phyloP scores from a whole-genome alignment of 2,888 invertebrate genomes.

The Platycheirus albimanus region DNA sequence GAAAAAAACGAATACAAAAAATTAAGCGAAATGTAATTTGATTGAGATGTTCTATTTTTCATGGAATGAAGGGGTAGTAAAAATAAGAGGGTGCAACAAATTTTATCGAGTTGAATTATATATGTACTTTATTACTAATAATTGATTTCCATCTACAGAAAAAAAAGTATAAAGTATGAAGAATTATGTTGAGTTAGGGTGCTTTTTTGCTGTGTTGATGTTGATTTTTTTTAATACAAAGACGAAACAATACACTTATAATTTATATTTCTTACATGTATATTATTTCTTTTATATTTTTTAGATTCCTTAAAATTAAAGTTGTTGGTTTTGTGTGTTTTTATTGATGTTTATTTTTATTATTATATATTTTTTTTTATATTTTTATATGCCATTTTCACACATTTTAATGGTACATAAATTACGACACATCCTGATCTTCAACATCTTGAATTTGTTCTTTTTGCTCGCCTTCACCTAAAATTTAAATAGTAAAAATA shows the following conservation, averaged over 20 bases:
- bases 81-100: conserved; percentile 44
- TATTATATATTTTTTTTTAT: conserved; percentile 79
- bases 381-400: conserved; percentile 82
- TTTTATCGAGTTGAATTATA: conserved; percentile 45
- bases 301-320: conserved; percentile 75
- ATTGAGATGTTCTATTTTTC: neutral
- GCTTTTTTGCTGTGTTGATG: conserved; percentile 65
- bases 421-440: conserved; percentile 98
- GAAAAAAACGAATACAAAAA: too few relatives aligned
- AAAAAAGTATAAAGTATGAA: conserved; percentile 55
- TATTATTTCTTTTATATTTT: conserved; percentile 74
- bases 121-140: conserved; percentile 49
- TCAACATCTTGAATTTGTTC: conserved; percentile 96
- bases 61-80: conserved; percentile 31
- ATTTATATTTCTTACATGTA: conserved; percentile 80
- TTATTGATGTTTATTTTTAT: conserved; percentile 76
- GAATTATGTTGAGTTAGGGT: conserved; percentile 69
- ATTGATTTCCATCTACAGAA: conserved; percentile 56
- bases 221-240: conserved; percentile 77
- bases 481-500: conserved; percentile 78
- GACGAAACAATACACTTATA: conserved; percentile 81
- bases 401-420: conserved; percentile 82
- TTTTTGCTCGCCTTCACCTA: conserved; percentile 95
- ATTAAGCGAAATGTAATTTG: too few relatives aligned
- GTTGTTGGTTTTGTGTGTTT: conserved; percentile 76